Percentiles rank a stretch among this genome's conserved stretches.
Evolutionary conservation across 2,113 vertebrate genomes (phyloP).

Genomic region (Vulpes vulpes): DNA sequence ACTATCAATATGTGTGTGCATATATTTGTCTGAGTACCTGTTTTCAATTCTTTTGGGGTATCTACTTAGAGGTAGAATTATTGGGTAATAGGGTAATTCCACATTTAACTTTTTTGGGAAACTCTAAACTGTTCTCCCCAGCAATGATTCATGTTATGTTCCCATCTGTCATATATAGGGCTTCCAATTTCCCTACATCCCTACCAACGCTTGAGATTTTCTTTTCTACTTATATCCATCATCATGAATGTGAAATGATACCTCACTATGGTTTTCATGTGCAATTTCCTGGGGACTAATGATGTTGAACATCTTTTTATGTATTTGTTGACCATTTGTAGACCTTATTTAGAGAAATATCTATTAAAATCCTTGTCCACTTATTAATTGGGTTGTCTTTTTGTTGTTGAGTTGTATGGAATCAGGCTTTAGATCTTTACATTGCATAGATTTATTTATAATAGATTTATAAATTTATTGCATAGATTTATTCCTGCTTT

Average conservation of each 20-base stretch:
- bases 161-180: not conserved
- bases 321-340: not conserved
- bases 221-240: not conserved
- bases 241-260: not conserved
- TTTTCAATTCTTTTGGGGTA: not conserved
- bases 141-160: not conserved
- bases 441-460: too few species aligned
- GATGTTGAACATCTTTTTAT: not conserved
- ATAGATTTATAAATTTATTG: too few species aligned
- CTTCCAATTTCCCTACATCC: not conserved
- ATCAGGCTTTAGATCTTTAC: not conserved
- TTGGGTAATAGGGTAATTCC: not conserved
- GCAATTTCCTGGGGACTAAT: not conserved
- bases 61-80: not conserved
- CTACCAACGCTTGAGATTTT: not conserved
- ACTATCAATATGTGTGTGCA: not conserved
- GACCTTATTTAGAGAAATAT: not conserved
- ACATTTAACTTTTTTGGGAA: not conserved
- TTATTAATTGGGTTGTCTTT: not conserved
- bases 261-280: not conserved
- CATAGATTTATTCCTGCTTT: not conserved
- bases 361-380: not conserved
- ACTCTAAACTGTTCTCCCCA: not conserved
- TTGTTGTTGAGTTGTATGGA: not conserved
- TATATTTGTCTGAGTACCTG: not conserved